Percentiles rank a stretch among this genome's conserved stretches.
Conservation (phyloP, 2,113 vertebrate species). For the Ochotona curzoniae region DNA sequence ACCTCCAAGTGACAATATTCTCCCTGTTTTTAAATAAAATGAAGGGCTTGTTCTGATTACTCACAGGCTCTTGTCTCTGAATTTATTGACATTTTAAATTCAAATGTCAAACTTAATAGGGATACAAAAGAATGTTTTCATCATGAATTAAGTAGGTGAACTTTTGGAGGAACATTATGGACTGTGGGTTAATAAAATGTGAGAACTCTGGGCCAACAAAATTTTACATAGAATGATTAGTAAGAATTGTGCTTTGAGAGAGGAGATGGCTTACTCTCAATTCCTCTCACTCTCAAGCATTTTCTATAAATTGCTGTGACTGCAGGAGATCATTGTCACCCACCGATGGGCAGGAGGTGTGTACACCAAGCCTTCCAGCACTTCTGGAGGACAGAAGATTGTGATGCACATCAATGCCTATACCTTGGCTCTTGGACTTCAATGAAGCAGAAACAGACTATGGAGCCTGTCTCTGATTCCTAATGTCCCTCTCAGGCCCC, state of each 20-base stretch:
- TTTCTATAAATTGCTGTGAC: not conserved
- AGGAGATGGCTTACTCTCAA: not conserved
- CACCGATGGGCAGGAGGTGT: not conserved
- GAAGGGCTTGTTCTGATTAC: constrained; percentile 12
- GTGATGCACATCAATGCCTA: not conserved
- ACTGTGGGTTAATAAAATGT: constrained; percentile 37
- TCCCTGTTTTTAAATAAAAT: constrained; percentile 40
- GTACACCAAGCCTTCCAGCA: not conserved
- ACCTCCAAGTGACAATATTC: constrained; percentile 1
- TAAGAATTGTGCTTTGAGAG: not conserved
- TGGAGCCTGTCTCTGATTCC: not conserved
- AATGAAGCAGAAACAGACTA: not conserved
- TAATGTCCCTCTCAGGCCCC: not conserved
- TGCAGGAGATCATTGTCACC: not conserved
- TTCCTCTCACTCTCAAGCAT: not conserved
- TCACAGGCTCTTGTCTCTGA: not conserved
- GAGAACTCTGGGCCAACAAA: not conserved
- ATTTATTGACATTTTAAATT: constrained; percentile 73
- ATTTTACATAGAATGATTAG: not conserved
- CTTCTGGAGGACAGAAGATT: not conserved
- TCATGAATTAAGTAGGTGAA: constrained; percentile 57
- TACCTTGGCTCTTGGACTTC: not conserved
- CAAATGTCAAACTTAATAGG: constrained; percentile 72
- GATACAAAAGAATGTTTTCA: constrained; percentile 41
- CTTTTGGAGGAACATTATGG: constrained; percentile 36